Base-by-base conservation (phyloP, 1,140 invertebrate genomes). In the Parasteatoda tepidariorum region DNA sequence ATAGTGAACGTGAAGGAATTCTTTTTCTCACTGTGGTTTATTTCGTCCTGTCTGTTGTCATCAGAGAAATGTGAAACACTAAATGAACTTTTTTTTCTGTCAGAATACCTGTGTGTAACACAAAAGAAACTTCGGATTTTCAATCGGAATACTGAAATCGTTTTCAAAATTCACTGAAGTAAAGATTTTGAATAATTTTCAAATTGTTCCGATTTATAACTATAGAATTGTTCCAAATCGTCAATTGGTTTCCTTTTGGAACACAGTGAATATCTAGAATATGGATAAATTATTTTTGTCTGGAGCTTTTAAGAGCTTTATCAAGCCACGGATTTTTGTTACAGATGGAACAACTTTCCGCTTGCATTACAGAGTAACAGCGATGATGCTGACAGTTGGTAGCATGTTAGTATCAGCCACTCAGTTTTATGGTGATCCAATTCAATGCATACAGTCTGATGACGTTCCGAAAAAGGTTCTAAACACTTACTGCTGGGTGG, bases 301-400 rank as follows among this genome's bases (percentile, higher is more conserved):
- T 2, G 62, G 82, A 28, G 33, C 82, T 26, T 54, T 84, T 9
- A 84, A 84, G 67, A 76, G 67, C 48, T 84, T 85, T 41, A 61
- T 85, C n/a, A 84, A 85, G 28, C 84, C 82, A 13, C 57, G 84
- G 3, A n/a, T 73, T 11, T 71, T 84, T 9, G 78, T 82, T 90
- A 97, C 96, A 89, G 96, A 97, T 90, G 97, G 97, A 90, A 96
- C 96, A 91, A 93, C 97, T 84, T 97, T 97, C 88, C 93, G 96
- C 54, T 90, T 98, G 85, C 96, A 97, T 88, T 97, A 97, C 91
- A 96, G 97, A 90, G 95, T 94, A 57, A 97, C 96, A 61, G 94
- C 97, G 73, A 93, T 97, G 87, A 93, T 97, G 79, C 90, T 97
- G 85, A 93, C 97, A 68, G 94, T 95, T 30, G 97, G 97, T 88